Conservation (phyloP, 2,888 invertebrate species). For the Noctua janthina region DNA sequence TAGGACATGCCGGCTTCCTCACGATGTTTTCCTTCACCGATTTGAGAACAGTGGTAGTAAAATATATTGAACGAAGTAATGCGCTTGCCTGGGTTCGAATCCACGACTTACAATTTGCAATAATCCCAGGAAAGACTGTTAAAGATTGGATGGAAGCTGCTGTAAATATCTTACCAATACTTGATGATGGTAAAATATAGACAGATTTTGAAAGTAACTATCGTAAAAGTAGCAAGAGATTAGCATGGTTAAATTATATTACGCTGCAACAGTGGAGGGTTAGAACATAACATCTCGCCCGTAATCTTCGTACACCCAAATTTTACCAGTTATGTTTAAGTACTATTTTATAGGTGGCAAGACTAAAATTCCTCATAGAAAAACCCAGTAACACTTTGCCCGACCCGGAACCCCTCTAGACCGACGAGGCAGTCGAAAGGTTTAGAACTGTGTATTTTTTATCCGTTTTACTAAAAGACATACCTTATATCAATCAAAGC, state of each 20-base stretch:
- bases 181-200: slow-evolving; percentile 21
- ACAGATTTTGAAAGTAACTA: not conserved
- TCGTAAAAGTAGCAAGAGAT: not conserved
- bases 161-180: slow-evolving; percentile 2
- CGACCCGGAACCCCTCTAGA: too few species aligned
- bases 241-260: not conserved
- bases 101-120: not conserved
- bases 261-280: not conserved
- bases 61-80: not conserved
- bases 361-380: too few species aligned
- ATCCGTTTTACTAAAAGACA: too few species aligned
- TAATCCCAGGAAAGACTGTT: slow-evolving; percentile 12
- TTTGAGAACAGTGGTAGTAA: not conserved
- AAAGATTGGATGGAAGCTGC: slow-evolving; percentile 2
- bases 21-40: not conserved
- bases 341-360: too few species aligned
- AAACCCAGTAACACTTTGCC: too few species aligned
- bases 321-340: too few species aligned
- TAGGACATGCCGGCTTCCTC: too few species aligned
- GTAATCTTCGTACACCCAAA: too few species aligned
- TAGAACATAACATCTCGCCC: too few species aligned
- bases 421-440: too few species aligned
- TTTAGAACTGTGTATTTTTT: too few species aligned
- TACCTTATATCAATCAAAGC: too few species aligned
- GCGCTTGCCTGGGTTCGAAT: not conserved